These are phyloP conservation scores for Otus scops DNA, from an alignment of 2,797 vertebrate genomes.

Conservation along the genomic window DNA sequence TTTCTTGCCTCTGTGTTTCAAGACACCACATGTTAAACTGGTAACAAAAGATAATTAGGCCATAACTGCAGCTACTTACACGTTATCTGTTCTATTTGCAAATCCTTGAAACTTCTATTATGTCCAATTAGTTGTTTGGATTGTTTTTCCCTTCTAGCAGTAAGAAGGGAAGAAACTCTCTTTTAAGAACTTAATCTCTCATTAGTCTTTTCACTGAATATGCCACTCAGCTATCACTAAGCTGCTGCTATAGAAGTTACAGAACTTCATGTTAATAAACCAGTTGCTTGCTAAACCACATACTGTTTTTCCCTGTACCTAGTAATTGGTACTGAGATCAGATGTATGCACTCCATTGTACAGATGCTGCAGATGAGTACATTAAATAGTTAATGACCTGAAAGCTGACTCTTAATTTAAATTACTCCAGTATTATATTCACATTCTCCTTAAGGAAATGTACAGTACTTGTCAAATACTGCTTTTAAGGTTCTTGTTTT, in stretches of 20 bases:
- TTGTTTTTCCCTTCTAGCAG: not conserved
- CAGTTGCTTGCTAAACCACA: not conserved
- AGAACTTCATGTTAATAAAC: not conserved
- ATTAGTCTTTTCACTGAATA: not conserved
- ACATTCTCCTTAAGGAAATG: not conserved
- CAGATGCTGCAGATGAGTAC: not conserved
- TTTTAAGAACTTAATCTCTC: not conserved
- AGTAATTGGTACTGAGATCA: not conserved
- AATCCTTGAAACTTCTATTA: not conserved
- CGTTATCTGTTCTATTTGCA: not conserved
- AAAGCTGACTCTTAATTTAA: not conserved
- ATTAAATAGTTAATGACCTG: not conserved
- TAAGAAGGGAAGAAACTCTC: not conserved
- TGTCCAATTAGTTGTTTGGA: not conserved
- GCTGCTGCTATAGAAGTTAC: not conserved
- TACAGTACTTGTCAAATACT: not conserved
- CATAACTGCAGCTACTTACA: not conserved
- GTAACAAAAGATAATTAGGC: not conserved
- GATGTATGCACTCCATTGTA: not conserved
- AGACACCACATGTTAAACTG: not conserved
- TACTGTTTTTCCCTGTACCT: not conserved
- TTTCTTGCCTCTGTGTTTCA: not conserved
- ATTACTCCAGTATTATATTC: not conserved
- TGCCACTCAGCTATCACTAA: not conserved
- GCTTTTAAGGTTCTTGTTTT: not conserved